These are phyloP conservation scores for Halisarca cf. caerulea DNA, from an alignment of 37 sponge, comb jelly and placozoan genomes.

Conservation along the genomic window DNA sequence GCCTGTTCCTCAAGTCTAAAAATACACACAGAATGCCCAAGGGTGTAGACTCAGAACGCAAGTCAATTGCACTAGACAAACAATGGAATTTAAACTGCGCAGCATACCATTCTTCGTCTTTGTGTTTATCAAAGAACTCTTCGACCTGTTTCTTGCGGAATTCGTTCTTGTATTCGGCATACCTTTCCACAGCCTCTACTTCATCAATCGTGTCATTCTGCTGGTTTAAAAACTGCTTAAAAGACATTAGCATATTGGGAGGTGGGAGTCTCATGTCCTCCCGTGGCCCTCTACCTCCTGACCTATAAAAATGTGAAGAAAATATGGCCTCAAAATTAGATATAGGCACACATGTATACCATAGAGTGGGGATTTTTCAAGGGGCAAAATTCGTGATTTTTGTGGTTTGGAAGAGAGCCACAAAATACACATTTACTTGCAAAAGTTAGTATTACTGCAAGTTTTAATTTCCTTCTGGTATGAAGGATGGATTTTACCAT, in stretches of 20 bases:
- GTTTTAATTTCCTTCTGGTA: too few species aligned
- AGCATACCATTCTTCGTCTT: slow-evolving; percentile 95
- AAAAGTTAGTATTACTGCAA: too few species aligned
- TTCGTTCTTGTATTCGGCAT: slow-evolving; percentile 89
- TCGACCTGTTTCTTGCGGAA: slow-evolving; percentile 76
- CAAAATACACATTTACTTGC: too few species aligned
- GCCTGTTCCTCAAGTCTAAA: background rate
- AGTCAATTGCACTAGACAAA: background rate
- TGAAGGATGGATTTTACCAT: too few species aligned
- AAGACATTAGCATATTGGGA: slow-evolving; percentile 56
- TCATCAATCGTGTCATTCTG: slow-evolving; percentile 89
- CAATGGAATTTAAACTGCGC: background rate
- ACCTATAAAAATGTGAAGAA: background rate
- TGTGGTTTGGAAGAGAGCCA: too few species aligned
- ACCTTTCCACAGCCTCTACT: slow-evolving; percentile 76
- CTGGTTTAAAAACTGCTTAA: slow-evolving; percentile 85
- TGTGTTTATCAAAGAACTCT: slow-evolving; percentile 94
- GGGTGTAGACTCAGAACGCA: background rate
- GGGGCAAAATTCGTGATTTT: too few species aligned
- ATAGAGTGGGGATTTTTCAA: too few species aligned
- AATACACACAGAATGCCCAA: background rate
- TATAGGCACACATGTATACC: background rate
- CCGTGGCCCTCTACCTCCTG: background rate
- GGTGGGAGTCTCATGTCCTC: background rate
- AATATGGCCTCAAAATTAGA: background rate